Evolutionary conservation across 2,113 vertebrate genomes (phyloP), one percentile per base, ranked within the genome.

Genomic region (Sapajus apella): DNA sequence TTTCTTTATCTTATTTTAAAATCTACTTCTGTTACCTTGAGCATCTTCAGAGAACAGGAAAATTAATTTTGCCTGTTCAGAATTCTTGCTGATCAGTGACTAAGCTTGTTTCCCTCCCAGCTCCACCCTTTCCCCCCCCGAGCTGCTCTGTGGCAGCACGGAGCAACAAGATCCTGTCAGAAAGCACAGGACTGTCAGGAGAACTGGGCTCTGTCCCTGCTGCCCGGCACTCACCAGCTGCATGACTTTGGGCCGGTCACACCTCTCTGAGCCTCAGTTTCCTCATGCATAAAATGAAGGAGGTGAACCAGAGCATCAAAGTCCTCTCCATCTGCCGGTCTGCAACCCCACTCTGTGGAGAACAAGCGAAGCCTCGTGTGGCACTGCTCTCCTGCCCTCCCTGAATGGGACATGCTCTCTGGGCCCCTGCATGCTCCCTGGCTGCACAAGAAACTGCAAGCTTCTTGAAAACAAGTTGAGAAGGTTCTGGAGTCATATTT

Each of bases 1-100:
- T 32, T 72, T 77, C 89, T 87, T 92, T 27, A 89, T 94, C 91
- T 80, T n/a, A 56, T 52, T 82, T 92, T 64, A 43, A 95, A 95
- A 94, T 94, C 88, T 47, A 91, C 27, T 61, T 82, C 64, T 89
- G 85, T 35, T 86, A 70, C 79, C 90, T 64, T 14, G 47, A 64
- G 40, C 47, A 80, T 55, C 95, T 88, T 93, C 61, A 30, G 94
- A 85, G 82, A 86, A 88, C 2, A 40, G 73, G 80, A 89, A 82
- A 84, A 83, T 92, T 92, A 50, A 91, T 92, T 93, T 91, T 86
- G 73, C 8, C 94, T 6, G 1, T 70, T 87, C 43, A 40, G n/a
- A 79, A 72, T 12, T 64, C 87, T 80, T 87, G 87, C 18, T 84
- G 87, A 87, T 87, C 82, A 95, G 47, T 30, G 58, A 80, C 18